phyloP scores from a whole-genome alignment of 2,797 vertebrate species.

The Buphagus erythrorhynchus region DNA sequence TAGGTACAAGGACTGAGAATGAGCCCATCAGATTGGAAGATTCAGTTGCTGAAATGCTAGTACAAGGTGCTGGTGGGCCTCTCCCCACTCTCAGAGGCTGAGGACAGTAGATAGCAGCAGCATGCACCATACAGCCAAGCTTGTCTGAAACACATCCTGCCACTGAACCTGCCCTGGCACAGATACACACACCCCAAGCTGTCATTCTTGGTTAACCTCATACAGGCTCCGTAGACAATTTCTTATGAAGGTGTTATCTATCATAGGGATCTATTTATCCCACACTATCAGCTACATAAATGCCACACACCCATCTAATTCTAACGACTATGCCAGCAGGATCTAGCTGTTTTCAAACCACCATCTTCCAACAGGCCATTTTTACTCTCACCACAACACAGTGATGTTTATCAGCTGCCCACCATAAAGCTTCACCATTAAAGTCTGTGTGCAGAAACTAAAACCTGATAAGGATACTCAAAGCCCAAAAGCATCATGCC shows the following conservation, averaged over 20 bases:
- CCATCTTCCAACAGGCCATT: not conserved
- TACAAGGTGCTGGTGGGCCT: not conserved
- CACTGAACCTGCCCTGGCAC: not conserved
- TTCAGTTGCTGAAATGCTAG: not conserved
- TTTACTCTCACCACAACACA: not conserved
- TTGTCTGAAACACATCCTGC: not conserved
- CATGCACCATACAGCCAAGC: rapidly evolving
- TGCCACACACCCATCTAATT: not conserved
- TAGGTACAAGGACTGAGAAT: not conserved
- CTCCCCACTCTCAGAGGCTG: not conserved
- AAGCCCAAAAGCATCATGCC: not conserved
- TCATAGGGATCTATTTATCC: not conserved
- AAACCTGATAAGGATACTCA: not conserved
- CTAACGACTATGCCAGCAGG: not conserved
- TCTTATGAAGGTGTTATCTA: not conserved
- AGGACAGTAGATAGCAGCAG: not conserved
- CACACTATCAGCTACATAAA: not conserved
- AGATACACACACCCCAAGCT: not conserved
- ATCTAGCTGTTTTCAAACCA: not conserved
- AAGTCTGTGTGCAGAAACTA: not conserved
- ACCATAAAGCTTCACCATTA: not conserved
- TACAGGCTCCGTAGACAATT: not conserved
- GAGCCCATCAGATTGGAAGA: not conserved
- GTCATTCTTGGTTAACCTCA: not conserved
- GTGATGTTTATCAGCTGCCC: not conserved